These are phyloP conservation scores for Glandiceps talaboti DNA, from an alignment of 53 echinoderm and acorn worm species.

Conservation along the genomic window DNA sequence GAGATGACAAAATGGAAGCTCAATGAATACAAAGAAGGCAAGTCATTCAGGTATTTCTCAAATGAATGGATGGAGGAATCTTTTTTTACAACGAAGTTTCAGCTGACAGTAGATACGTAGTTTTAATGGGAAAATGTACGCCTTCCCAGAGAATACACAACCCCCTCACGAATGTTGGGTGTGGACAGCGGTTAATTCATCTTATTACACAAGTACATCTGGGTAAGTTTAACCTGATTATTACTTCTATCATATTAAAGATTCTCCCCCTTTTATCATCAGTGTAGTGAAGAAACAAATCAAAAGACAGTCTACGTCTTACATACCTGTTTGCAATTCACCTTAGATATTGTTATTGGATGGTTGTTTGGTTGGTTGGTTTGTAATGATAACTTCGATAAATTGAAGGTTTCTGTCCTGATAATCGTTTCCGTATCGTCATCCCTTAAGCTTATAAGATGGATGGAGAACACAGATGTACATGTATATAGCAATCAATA, in stretches of 20 bases:
- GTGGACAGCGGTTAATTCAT: conserved; percentile 8
- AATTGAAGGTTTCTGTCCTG: too few species aligned
- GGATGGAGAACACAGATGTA: too few species aligned
- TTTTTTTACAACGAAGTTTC: neutral
- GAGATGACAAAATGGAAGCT: conserved; percentile 4
- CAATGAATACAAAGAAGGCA: conserved; percentile 37
- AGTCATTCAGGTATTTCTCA: conserved; percentile 33
- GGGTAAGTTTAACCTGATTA: conserved; percentile 10
- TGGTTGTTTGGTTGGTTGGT: too few species aligned
- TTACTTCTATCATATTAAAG: too few species aligned
- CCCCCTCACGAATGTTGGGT: conserved; percentile 16
- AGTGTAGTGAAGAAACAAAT: neutral
- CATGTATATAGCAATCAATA: too few species aligned
- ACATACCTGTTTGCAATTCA: too few species aligned
- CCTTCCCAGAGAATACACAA: conserved; percentile 21
- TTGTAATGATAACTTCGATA: too few species aligned
- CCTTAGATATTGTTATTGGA: too few species aligned
- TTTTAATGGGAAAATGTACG: conserved; percentile 16
- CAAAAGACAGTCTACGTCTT: too few species aligned
- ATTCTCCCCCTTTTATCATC: too few species aligned
- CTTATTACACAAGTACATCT: conserved; percentile 31
- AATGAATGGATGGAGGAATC: conserved; percentile 29
- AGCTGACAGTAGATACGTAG: conserved; percentile 7
- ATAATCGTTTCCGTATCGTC: too few species aligned
- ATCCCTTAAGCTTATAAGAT: too few species aligned